Base-by-base conservation (phyloP, 2,888 invertebrate species). In the Glaucopsyche alexis region DNA sequence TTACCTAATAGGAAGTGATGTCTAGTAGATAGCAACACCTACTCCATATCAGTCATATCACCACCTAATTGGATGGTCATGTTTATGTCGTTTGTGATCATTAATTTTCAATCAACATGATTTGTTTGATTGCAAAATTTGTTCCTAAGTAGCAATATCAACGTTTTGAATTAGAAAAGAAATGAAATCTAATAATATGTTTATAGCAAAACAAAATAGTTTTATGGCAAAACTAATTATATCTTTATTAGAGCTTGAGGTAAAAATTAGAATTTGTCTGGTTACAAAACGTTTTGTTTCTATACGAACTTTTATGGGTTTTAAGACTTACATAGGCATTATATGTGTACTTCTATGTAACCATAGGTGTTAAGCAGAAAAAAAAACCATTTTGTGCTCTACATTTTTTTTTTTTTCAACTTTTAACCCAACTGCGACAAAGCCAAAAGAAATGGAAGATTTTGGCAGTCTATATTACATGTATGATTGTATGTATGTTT, bases 211-310 rank as follows among this genome's bases (percentile, higher is more conserved):
- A n/a, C n/a, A n/a, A n/a, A n/a, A 38, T 65, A 9, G 7, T 65
- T 65, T 65, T 40, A 65, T 40, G 64, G 64, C 40, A 65, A 65
- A 65, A 65, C n/a, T 38, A 40, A 40, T n/a, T n/a, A 14, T 65
- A 40, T 40, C 1, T 14, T 7, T 40, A 16, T 65, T 6, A 29
- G 29, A 38, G 14, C 19, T 64, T 38, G 19, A 19, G 60, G 64
- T 38, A 13, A 9, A 64, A 64, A 38, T 29, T 29, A 9, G 29
- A 13, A 14, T 52, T 13, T 50, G 50, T 7, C n/a, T n/a, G 2
- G 50, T 16, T 29, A 29, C 29, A 29, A 29, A 29, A 52, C 16
- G 8, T 3, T 52, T 16, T 16, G 52, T 16, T 52, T 52, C 16
- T 52, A 8, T 8, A 7, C 52, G 16, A 52, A 52, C 16, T 52